Evolutionary conservation across 2,113 vertebrate species (phyloP).

Genomic region (Calidris pugnax): DNA sequence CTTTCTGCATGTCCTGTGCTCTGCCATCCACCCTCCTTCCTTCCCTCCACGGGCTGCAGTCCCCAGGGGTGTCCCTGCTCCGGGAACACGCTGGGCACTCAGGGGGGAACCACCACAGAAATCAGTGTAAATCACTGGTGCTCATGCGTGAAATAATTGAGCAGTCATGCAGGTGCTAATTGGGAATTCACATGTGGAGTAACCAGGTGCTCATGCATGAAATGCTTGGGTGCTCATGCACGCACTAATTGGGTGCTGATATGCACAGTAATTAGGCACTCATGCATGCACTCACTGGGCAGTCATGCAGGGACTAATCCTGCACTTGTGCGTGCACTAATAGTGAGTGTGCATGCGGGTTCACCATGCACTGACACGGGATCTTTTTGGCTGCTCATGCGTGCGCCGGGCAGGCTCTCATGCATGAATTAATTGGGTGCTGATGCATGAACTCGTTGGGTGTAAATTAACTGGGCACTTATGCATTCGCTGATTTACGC

Average conservation of each 20-base stretch:
- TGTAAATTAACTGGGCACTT: background rate
- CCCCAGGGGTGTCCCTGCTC: background rate
- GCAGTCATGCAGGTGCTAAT: background rate
- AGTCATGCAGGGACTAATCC: background rate
- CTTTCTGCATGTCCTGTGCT: background rate
- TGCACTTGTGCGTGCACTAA: background rate
- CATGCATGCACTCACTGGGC: no score
- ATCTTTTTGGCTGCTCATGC: fast-evolving
- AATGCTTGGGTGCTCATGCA: background rate
- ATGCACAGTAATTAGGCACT: no score
- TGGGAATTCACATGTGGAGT: background rate
- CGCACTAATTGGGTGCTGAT: background rate
- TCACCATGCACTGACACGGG: fast-evolving
- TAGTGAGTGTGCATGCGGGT: background rate
- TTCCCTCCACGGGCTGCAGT: background rate
- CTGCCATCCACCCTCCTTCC: fast-evolving
- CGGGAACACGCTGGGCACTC: background rate
- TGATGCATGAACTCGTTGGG: background rate
- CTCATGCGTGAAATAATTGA: background rate
- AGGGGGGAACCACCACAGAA: background rate
- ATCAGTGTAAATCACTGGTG: background rate
- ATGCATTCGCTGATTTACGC: background rate
- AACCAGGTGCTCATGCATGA: background rate
- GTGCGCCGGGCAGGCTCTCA: fast-evolving
- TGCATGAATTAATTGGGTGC: background rate